Evolutionary conservation across 2,113 vertebrate species (phyloP).

Genomic region (Alexandromys fortis): DNA sequence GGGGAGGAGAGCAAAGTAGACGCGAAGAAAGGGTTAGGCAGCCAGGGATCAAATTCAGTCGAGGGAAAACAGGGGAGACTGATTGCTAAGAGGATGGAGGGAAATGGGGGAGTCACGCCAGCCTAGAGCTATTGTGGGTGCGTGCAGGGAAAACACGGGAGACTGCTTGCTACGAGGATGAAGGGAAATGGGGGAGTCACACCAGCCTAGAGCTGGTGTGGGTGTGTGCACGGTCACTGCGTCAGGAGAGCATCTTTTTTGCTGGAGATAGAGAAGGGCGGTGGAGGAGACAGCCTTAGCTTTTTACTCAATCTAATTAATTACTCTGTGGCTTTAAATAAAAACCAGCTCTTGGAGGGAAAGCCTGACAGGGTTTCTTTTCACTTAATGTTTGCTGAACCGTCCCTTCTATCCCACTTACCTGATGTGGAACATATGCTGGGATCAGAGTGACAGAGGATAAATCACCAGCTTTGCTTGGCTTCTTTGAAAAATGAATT

Average conservation of each 20-base stretch:
- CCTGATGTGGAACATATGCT: constrained; percentile 85
- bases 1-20: background rate
- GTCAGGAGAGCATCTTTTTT: background rate
- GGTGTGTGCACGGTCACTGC: rapidly evolving
- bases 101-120: background rate
- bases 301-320: constrained; percentile 75
- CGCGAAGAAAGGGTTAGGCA: background rate
- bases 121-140: background rate
- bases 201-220: background rate
- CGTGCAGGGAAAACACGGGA: rapidly evolving
- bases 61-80: background rate
- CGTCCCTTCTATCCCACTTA: constrained; percentile 77
- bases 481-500: constrained; percentile 87
- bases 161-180: background rate
- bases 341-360: constrained; percentile 71
- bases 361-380: constrained; percentile 72
- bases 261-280: background rate
- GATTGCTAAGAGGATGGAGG: background rate
- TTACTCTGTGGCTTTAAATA: constrained; percentile 82
- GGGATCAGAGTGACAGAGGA: constrained; percentile 84
- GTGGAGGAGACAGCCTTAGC: background rate
- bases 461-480: constrained; percentile 87
- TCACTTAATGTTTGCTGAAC: constrained; percentile 78
- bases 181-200: background rate
- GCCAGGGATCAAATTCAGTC: background rate